Evolutionary conservation across 2,888 invertebrate genomes (phyloP).

Genomic region (Nomada flava): DNA sequence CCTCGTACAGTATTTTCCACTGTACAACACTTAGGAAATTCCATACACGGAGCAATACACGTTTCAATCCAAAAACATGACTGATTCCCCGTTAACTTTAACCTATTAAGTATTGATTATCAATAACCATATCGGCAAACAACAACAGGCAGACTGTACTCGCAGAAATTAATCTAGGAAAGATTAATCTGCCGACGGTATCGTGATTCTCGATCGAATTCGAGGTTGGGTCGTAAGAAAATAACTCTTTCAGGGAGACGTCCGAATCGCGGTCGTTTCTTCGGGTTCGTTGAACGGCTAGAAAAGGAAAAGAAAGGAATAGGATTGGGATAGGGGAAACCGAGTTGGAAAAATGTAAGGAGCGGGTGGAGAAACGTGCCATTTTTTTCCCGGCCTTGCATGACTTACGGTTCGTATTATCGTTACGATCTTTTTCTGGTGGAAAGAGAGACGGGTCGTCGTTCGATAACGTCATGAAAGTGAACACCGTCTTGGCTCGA

Average conservation of each 20-base stretch:
- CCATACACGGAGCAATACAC: too few relatives aligned
- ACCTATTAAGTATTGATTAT: not conserved
- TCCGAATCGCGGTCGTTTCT: conserved; percentile 47
- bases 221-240: conserved; percentile 18
- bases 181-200: conserved; percentile 20
- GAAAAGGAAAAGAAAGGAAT: not conserved
- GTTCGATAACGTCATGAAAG: conserved; percentile 71
- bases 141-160: not conserved
- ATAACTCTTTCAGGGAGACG: conserved; percentile 27
- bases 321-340: not conserved
- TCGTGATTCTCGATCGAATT: not conserved
- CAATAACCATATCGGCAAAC: not conserved
- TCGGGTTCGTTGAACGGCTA: conserved; percentile 59
- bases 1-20: too few relatives aligned
- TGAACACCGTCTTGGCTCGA: conserved; percentile 59
- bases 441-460: conserved; percentile 26
- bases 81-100: too few relatives aligned
- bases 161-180: conserved; percentile 15
- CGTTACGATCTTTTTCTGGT: conserved; percentile 62
- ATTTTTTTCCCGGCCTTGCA: conserved; percentile 54
- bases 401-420: conserved; percentile 71
- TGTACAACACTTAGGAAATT: too few relatives aligned
- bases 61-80: too few relatives aligned
- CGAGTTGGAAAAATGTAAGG: conserved; percentile 46
- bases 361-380: conserved; percentile 34